Base-by-base conservation (phyloP, 2,888 invertebrate genomes). In the Lasioglossum vierecki region DNA sequence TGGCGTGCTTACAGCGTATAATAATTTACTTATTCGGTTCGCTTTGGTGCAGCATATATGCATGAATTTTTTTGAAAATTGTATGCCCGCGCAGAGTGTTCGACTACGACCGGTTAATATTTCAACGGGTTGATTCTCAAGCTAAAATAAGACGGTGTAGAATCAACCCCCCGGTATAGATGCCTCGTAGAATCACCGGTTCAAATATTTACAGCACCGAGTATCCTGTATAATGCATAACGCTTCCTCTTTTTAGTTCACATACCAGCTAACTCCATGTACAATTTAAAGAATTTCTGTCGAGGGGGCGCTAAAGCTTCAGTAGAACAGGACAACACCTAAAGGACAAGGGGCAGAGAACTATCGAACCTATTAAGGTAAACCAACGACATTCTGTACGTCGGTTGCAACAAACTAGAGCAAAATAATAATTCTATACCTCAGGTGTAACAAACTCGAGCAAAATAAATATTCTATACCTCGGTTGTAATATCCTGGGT, bases 251-350 rank as follows among this genome's bases (percentile, higher is more conserved):
- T 63, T 63, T 63, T 30, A 63, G 63, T 63, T 63, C 63, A 4
- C 15, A 15, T 15, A 6, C 30, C 11, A 30, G 63, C 26, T 30
- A 63, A 6, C 30, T 2, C 15, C 30, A 30, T 63, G 63, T 13
- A 63, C 63, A 63, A 63, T 63, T 63, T 63, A 63, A 30, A 63
- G 63, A 5, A 30, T 63, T 30, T 63, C 63, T 60, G 60, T 26
- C 60, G 13, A 13, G 60, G 13, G 26, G 60, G 26, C 1, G 13
- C 26, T 26, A 30, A 63, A 30, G 15, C 30, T 63, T 15, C 5
- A 3, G 13, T 15, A 13, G 15, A 63, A 63, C 15, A 30, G 13
- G 63, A 63, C 30, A 6, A n/a, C n/a, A 4, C 9, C n/a, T 11
- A 4, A n/a, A 57, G 57, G 1, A n/a, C 8, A 53, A n/a, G 9